phyloP scores from a whole-genome alignment of 2,113 vertebrate species.

The Dicrurus megarhynchus region DNA sequence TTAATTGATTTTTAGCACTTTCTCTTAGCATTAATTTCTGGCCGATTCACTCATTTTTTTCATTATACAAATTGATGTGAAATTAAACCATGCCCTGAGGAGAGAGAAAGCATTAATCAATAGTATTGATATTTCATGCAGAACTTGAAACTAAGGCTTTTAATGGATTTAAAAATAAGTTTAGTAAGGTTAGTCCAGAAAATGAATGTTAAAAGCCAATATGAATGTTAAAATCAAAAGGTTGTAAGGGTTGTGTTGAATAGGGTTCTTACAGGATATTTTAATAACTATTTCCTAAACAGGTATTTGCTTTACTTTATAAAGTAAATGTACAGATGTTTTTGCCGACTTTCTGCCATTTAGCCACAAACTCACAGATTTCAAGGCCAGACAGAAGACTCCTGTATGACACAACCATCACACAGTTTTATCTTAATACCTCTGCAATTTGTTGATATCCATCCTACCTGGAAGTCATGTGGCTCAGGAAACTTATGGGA shows the following conservation, averaged over 20 bases:
- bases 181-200: background rate
- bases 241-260: background rate
- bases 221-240: background rate
- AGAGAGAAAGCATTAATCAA: constrained; percentile 23
- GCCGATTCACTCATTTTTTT: constrained; percentile 17
- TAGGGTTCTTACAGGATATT: background rate
- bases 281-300: background rate
- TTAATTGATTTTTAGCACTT: constrained; percentile 25
- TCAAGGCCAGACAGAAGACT: background rate
- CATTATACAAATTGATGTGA: constrained; percentile 32
- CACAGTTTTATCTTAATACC: background rate
- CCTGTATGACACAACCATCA: background rate
- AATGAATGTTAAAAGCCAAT: background rate
- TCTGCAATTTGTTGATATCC: background rate
- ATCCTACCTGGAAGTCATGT: background rate
- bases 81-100: constrained; percentile 15
- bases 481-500: background rate
- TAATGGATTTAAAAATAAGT: background rate
- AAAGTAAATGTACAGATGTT: background rate
- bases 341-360: background rate
- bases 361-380: background rate
- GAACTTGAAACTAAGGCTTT: background rate
- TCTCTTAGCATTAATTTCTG: background rate
- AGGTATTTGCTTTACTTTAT: background rate
- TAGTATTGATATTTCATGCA: constrained; percentile 45